Percentiles rank a stretch among this genome's conserved stretches.
phyloP scores from a whole-genome alignment of 2,113 vertebrate species.

The Salvelinus alpinus region DNA sequence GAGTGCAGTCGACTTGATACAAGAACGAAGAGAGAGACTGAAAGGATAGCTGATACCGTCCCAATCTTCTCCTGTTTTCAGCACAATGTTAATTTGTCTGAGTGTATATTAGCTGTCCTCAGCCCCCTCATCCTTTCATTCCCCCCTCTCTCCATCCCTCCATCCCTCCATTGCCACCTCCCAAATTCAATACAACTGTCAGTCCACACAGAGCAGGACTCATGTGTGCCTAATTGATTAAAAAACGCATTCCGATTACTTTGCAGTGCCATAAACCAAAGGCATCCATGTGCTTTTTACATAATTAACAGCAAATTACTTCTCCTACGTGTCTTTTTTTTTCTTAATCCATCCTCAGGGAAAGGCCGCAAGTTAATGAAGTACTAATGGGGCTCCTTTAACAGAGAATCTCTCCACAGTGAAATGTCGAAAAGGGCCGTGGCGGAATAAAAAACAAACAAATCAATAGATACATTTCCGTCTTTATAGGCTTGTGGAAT shows the following conservation, averaged over 20 bases:
- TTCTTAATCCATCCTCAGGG: conserved; percentile 44
- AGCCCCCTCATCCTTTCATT: background rate
- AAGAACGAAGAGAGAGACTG: background rate
- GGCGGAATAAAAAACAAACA: conserved; percentile 17
- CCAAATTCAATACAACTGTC: background rate
- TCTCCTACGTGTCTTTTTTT: conserved; percentile 36
- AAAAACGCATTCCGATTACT: conserved; percentile 33
- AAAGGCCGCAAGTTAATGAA: conserved; percentile 45
- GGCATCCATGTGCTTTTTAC: conserved; percentile 30
- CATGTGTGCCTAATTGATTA: conserved; percentile 44
- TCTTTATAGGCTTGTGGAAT: background rate
- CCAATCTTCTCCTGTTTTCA: background rate
- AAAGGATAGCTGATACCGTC: background rate
- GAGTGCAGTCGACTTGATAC: background rate
- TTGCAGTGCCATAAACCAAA: conserved; percentile 28
- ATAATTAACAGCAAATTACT: conserved; percentile 49
- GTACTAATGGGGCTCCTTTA: conserved; percentile 24
- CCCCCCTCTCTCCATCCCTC: background rate
- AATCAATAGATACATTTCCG: conserved; percentile 14
- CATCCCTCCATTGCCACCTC: background rate
- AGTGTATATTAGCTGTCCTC: background rate
- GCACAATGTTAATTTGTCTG: background rate
- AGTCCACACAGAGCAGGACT: conserved; percentile 9
- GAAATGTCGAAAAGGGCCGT: background rate
- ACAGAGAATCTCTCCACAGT: conserved; percentile 14